Evolutionary conservation across 2,888 invertebrate genomes (phyloP).

Genomic region (Leuctra nigra): DNA sequence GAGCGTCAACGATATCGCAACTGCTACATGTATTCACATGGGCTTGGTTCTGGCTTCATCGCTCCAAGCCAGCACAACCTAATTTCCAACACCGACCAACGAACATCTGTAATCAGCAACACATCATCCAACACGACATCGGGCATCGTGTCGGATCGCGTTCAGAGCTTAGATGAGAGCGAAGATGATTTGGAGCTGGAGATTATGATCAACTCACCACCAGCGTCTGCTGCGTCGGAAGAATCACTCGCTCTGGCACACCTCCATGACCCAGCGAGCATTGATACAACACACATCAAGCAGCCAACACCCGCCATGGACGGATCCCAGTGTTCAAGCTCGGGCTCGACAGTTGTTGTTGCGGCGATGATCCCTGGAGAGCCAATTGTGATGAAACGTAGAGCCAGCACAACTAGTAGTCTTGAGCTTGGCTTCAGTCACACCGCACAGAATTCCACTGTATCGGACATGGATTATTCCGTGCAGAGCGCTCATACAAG

Average conservation of each 20-base stretch:
- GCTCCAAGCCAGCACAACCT: constrained; percentile 24
- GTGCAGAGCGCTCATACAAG: constrained; percentile 36
- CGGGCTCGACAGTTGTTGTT: constrained; percentile 82
- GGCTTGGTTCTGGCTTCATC: constrained; percentile 22
- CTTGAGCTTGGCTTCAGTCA: constrained; percentile 79
- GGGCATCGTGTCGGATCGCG: constrained; percentile 92
- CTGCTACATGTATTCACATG: constrained; percentile 68
- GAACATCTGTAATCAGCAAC: constrained; percentile 85
- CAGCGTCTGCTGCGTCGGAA: constrained; percentile 79
- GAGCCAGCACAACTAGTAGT: constrained; percentile 72
- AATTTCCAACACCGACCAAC: constrained; percentile 59
- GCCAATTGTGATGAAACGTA: constrained; percentile 37
- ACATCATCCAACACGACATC: constrained; percentile 96
- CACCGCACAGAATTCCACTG: constrained; percentile 76
- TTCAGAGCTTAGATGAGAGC: constrained; percentile 88
- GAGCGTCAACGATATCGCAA: constrained; percentile 58
- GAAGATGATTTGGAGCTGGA: constrained; percentile 47
- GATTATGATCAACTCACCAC: constrained; percentile 76
- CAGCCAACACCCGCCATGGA: constrained; percentile 42
- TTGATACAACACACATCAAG: no score
- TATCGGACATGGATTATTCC: constrained; percentile 59
- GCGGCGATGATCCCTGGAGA: constrained; percentile 37
- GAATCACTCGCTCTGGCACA: constrained; percentile 77
- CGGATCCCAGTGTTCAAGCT: constrained; percentile 74
- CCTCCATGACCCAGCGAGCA: constrained; percentile 63